Base-by-base conservation (phyloP, 2,797 vertebrate species). In the Salarias fasciatus region DNA sequence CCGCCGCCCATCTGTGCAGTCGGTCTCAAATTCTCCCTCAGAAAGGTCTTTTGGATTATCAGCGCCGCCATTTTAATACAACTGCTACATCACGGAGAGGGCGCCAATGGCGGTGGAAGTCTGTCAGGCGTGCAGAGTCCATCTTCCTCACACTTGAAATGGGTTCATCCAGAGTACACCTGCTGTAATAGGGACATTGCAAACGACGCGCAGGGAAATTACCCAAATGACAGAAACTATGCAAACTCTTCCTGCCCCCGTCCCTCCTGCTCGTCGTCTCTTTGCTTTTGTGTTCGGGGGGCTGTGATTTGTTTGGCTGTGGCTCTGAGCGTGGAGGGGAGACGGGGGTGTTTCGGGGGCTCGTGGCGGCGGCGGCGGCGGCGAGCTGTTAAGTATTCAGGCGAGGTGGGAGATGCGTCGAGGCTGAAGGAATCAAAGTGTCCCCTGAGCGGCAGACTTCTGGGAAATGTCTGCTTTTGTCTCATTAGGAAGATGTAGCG, bases 41-140 rank as follows among this genome's bases (percentile, higher is more conserved):
- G 94, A 97, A 95, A 94, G 95, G 93, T 93, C 94, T 92, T 95
- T 94, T 94, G 92, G 94, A 94, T 95, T 94, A 96, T 96, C 94
- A 92, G 93, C 93, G 91, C 92, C 91, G 94, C 94, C 94, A 90
- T 91, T 95, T 95, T 96, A 96, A 97, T 95, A 94, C 92, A 86
- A 92, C 92, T 93, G 88, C 93, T 94, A 94, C 96, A 95, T 95
- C 93, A 95, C 93, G 85, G 85, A 91, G 93, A 88, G 92, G 92
- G 92, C 84, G 91, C 91, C 86, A 93, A 94, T 86, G 88, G 86
- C 89, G 56, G 77, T 64, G 85, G 75, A 40, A 85, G 87, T 83
- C 89, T 87, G 89, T 90, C 77, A 90, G 86, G 89, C 90, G 86
- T 90, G 89, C 86, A 72, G 88, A 91, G 88, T 87, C 89, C 89